Evolutionary conservation across 2,113 vertebrate genomes (phyloP).

Genomic region (Numida meleagris): DNA sequence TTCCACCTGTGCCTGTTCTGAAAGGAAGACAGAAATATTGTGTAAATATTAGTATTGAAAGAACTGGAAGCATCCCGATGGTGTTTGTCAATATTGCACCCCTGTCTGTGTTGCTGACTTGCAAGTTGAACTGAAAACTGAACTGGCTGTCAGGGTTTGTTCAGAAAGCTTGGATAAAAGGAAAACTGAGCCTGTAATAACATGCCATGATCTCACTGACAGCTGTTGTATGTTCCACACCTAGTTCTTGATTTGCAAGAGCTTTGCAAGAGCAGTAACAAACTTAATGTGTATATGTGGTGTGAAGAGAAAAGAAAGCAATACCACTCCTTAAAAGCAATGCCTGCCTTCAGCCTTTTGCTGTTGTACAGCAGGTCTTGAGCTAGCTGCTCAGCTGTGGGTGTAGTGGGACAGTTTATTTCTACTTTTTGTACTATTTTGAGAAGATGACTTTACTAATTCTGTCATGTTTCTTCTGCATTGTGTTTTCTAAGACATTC

Average conservation of each 20-base stretch:
- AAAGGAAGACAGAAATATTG: neutral
- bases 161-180: neutral
- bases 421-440: neutral
- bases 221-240: neutral
- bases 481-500: neutral
- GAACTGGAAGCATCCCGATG: neutral
- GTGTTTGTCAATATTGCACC: neutral
- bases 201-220: neutral
- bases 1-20: neutral
- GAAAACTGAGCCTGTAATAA: neutral
- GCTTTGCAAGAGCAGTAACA: neutral
- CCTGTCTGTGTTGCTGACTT: neutral
- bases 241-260: neutral
- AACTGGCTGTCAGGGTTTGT: neutral
- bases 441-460: neutral
- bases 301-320: neutral
- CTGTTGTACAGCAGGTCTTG: neutral
- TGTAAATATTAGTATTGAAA: neutral
- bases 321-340: neutral
- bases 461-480: neutral
- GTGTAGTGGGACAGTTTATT: neutral
- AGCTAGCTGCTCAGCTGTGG: neutral
- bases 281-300: neutral
- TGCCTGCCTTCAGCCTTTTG: neutral
- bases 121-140: neutral